Conservation (phyloP, 2,113 vertebrate species). For the Sprattus sprattus region DNA sequence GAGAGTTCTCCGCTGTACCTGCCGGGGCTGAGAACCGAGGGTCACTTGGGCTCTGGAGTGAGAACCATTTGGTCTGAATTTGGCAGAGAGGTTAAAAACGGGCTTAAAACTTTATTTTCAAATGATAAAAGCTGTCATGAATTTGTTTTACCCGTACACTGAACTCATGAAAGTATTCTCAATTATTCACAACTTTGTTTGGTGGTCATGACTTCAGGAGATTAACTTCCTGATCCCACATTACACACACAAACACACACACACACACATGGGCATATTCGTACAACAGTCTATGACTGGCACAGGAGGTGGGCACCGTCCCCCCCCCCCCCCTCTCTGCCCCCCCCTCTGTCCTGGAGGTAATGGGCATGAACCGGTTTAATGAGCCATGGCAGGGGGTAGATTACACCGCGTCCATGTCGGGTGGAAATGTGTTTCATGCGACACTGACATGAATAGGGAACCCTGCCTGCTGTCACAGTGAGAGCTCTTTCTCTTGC, state of each 20-base stretch:
- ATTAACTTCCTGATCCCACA: background rate
- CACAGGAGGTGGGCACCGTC: constrained; percentile 13
- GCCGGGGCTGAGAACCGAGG: background rate
- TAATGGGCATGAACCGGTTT: background rate
- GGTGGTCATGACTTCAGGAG: background rate
- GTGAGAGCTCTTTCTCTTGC: background rate
- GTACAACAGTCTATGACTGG: background rate
- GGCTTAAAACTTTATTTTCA: background rate
- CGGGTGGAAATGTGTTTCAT: background rate
- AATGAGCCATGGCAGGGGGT: background rate
- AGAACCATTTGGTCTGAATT: constrained; percentile 12
- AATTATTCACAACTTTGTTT: background rate
- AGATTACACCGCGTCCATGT: background rate
- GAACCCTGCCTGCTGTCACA: background rate
- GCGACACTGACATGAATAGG: background rate
- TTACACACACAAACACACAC: background rate
- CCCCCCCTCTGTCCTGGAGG: background rate
- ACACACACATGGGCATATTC: background rate
- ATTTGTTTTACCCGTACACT: background rate
- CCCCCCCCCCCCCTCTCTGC: no score
- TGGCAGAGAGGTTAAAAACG: background rate
- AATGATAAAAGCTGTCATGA: background rate
- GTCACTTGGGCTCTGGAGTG: background rate
- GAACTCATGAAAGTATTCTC: background rate
- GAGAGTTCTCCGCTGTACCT: background rate